Conservation (phyloP, 2,888 invertebrate species). For the Coecobrya sp. region DNA sequence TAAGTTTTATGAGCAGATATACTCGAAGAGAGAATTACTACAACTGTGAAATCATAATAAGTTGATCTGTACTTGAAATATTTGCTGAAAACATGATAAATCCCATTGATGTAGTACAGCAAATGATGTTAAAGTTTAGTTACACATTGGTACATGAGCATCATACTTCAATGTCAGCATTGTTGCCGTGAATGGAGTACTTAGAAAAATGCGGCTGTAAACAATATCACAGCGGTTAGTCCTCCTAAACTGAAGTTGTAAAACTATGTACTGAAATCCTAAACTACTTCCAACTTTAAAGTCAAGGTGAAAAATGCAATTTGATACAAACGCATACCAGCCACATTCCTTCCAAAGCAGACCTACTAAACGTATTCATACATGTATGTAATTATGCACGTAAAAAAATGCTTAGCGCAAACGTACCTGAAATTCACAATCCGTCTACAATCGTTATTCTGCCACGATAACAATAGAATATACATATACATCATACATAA, state of each 20-base stretch:
- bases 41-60: background rate
- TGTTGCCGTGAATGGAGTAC: conserved; percentile 27
- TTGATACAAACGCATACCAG: background rate
- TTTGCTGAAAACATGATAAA: conserved; percentile 25
- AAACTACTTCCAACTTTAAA: conserved; percentile 54
- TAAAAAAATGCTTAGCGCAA: too few relatives aligned
- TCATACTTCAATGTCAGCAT: background rate
- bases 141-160: background rate
- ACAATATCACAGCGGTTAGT: background rate
- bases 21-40: background rate
- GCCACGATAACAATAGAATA: too few relatives aligned
- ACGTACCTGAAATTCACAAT: too few relatives aligned
- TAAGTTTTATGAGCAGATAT: background rate
- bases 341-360: background rate
- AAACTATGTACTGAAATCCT: conserved; percentile 29
- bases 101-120: background rate
- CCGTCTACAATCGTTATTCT: too few relatives aligned
- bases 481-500: too few relatives aligned
- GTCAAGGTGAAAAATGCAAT: conserved; percentile 68
- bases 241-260: conserved; percentile 13
- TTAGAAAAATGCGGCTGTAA: background rate
- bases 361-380: background rate
- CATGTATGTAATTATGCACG: background rate
- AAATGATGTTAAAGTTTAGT: background rate
- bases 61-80: conserved; percentile 30